A percentile compares a stretch with the other conserved stretches of the same genome.
These are phyloP conservation scores for Drusus annulatus DNA, from an alignment of 1,140 invertebrate species.

Conservation along the genomic window DNA sequence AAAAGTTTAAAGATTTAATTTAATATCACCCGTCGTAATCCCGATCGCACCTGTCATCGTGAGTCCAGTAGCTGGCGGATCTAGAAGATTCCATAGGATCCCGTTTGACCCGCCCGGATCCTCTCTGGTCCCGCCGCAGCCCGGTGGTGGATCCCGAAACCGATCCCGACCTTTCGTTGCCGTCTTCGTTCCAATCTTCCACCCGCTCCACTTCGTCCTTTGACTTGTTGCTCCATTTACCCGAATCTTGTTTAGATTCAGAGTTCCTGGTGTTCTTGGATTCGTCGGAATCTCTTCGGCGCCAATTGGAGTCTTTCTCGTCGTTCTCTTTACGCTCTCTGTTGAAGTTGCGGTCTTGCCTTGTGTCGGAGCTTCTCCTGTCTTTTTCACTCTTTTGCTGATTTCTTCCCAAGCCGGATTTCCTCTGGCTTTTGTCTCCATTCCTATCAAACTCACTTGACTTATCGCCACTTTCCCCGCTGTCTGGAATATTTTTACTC, in stretches of 20 bases:
- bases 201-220: neutral
- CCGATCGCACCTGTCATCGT: constrained; percentile 69
- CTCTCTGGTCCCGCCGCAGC: neutral
- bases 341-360: constrained; percentile 28
- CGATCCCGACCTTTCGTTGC: neutral
- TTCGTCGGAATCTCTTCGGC: constrained; percentile 48
- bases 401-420: neutral
- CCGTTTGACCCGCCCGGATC: constrained; percentile 61
- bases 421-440: neutral
- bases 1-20: constrained; percentile 51
- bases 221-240: constrained; percentile 18
- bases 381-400: constrained; percentile 17
- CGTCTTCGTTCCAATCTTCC: neutral
- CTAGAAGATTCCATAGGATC: constrained; percentile 67
- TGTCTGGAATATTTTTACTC: neutral
- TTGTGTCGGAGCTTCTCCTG: constrained; percentile 24
- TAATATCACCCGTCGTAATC: constrained; percentile 67
- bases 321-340: constrained; percentile 47
- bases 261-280: neutral
- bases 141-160: neutral
- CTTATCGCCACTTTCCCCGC: neutral
- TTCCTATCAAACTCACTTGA: neutral
- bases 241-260: constrained; percentile 1
- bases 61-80: constrained; percentile 69
- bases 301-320: constrained; percentile 55